Evolutionary conservation across 2,888 invertebrate genomes (phyloP), one percentile per base, ranked within the genome.

Genomic region (Iphiclides podalirius): DNA sequence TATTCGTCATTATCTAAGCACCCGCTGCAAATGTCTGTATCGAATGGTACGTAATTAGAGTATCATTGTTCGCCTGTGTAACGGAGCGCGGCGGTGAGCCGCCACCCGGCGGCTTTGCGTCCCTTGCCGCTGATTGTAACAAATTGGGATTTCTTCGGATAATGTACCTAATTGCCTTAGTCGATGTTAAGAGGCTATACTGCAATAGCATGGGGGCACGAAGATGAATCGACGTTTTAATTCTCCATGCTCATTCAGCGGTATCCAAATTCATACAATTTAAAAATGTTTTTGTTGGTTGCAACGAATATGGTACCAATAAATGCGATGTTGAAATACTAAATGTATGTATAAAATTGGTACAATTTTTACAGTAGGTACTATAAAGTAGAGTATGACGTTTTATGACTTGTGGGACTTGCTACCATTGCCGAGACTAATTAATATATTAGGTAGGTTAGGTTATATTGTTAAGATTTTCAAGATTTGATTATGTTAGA

Each of bases 31-130:
- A 68, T 61, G 81, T 67, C 76, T 85, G 84, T 79, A 72, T 81
- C 79, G 76, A 86, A 88, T 84, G 79, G 78, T 64, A 75, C 69
- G 67, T 84, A 83, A 88, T 87, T 85, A 87, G 75, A 77, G 75
- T 79, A 82, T 83, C 78, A 82, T 85, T 85, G 83, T 84, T 79
- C 70, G 75, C 59, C n/a, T 59, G 79, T 64, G 68, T 72, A 81
- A 82, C 82, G 84, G 70, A 68, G 67, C 76, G 72, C 58, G 64
- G 59, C 63, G 66, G 62, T n/a, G n/a, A n/a, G n/a, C n/a, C n/a
- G n/a, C n/a, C n/a, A n/a, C n/a, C n/a, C n/a, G n/a, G n/a, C n/a
- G n/a, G n/a, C n/a, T n/a, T n/a, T n/a, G n/a, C 66, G 62, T 62
- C 72, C 68, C 72, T 75, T 79, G 79, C 69, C 60, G 55, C 60